Conservation (phyloP, 2,797 vertebrate species). For the Serranus cabrilla region DNA sequence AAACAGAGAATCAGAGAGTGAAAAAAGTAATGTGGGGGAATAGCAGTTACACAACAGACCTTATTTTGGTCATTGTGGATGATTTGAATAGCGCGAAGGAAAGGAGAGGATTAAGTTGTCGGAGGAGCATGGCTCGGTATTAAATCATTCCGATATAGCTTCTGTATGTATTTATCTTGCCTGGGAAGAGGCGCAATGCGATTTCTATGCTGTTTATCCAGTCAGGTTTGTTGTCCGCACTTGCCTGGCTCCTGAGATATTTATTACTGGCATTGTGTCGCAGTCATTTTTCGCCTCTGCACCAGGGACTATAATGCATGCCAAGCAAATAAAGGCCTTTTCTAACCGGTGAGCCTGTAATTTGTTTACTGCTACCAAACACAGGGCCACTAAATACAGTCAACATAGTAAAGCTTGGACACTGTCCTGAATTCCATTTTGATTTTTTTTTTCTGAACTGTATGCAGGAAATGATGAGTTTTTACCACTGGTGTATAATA, state of each 20-base stretch:
- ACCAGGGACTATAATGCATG: slow-evolving; percentile 71
- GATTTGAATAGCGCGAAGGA: slow-evolving; percentile 75
- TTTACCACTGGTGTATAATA: slow-evolving; percentile 38
- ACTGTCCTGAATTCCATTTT: slow-evolving; percentile 28
- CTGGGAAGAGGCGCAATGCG: slow-evolving; percentile 73
- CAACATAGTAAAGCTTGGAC: slow-evolving; percentile 39
- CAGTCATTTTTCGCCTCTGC: slow-evolving; percentile 78
- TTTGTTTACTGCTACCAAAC: slow-evolving; percentile 78
- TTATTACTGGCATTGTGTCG: slow-evolving; percentile 82
- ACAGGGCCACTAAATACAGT: slow-evolving; percentile 60
- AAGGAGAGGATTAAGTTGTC: slow-evolving; percentile 83
- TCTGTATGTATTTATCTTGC: slow-evolving; percentile 78
- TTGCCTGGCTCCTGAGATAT: slow-evolving; percentile 81
- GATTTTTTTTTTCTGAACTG: slow-evolving; percentile 10
- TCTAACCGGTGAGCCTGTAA: slow-evolving; percentile 69
- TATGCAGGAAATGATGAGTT: slow-evolving; percentile 26
- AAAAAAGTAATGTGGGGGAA: slow-evolving; percentile 62
- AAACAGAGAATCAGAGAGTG: slow-evolving; percentile 43
- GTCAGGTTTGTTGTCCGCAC: slow-evolving; percentile 80
- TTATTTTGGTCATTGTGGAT: slow-evolving; percentile 74
- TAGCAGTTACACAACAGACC: slow-evolving; percentile 69
- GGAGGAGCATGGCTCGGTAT: slow-evolving; percentile 65
- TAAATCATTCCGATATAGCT: slow-evolving; percentile 80
- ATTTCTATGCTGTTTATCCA: slow-evolving; percentile 81
- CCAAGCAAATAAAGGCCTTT: slow-evolving; percentile 74